Percentiles rank a stretch among this genome's conserved stretches.
These are phyloP conservation scores for Tympanuchus pallidicinctus DNA, from an alignment of 2,113 vertebrate species.

Conservation along the genomic window DNA sequence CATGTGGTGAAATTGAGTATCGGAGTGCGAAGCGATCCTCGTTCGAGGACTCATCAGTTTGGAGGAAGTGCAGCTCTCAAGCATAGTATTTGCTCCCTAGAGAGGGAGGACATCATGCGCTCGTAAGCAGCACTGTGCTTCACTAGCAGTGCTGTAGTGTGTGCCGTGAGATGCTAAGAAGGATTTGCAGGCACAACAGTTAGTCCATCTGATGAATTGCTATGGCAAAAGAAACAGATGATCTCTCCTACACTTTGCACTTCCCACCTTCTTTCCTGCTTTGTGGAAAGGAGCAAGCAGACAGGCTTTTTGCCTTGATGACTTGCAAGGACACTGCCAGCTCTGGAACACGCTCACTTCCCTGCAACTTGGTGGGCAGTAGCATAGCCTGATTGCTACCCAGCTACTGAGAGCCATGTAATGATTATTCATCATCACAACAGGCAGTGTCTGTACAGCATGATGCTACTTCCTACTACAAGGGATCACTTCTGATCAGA, in stretches of 20 bases:
- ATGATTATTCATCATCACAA: background rate
- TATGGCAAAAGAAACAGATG: background rate
- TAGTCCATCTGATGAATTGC: background rate
- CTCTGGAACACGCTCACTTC: background rate
- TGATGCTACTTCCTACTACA: background rate
- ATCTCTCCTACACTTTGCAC: too few species aligned
- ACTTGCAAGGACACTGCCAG: background rate
- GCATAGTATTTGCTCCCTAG: background rate
- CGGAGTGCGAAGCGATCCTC: rapidly evolving
- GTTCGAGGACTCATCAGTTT: background rate
- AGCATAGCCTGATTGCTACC: background rate
- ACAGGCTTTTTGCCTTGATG: background rate
- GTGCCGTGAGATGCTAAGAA: background rate
- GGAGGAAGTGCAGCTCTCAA: rapidly evolving
- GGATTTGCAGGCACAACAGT: background rate
- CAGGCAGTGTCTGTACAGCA: background rate
- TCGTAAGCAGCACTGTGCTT: rapidly evolving
- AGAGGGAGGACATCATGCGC: background rate
- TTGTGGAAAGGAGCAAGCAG: background rate
- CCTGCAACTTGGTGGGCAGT: background rate
- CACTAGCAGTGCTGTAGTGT: background rate
- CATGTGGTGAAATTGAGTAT: background rate
- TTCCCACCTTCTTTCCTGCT: background rate
- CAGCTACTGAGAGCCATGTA: background rate
- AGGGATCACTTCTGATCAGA: background rate